Evolutionary conservation across 1,140 invertebrate species (phyloP), one percentile per base, ranked within the genome.

Genomic region (Eumaeus atala): DNA sequence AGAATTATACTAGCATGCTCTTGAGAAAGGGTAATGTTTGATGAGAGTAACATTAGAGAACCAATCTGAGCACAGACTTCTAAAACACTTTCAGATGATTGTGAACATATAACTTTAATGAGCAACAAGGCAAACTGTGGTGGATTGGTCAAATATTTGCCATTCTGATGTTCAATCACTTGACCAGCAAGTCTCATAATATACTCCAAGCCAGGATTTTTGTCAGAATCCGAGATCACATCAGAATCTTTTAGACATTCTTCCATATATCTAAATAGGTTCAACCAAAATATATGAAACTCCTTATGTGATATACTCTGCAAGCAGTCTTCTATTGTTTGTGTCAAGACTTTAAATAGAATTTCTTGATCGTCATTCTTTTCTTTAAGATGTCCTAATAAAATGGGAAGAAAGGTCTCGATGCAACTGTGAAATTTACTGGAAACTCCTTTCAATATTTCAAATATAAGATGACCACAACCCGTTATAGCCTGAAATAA

Each of bases 351-450:
- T 67, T 92, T 79, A 37, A 90, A 91, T 1, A 93, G 70, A 6
- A 92, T 70, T n/a, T 89, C 73, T 62, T 90, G 84, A 33, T 91
- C 73, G 8, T 91, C 67, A 12, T 77, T 79, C 5, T 88, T 65
- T 59, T 91, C 80, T 70, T 84, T 70, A n/a, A 93, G 61, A 59
- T 90, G 77, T 61, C 91, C 81, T 3, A 95, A 79, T 17, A 93
- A 87, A 48, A 93, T 67, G 42, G 84, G 84, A 0, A 95, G 62
- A 64, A 94, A 91, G 28, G 88, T 80, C 47, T 92, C 91, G 3
- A 92, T 90, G 64, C 92, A 93, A 28, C 91, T 95, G 72, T 98
- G 95, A 75, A 97, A 94, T 58, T 96, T 93, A 6, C 92, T 91
- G 40, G 91, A 87, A 7, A 95, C 91, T 14, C 96, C 95, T 67